Evolutionary conservation across 2,888 invertebrate species (phyloP).

Genomic region (Drosophila picticornis): DNA sequence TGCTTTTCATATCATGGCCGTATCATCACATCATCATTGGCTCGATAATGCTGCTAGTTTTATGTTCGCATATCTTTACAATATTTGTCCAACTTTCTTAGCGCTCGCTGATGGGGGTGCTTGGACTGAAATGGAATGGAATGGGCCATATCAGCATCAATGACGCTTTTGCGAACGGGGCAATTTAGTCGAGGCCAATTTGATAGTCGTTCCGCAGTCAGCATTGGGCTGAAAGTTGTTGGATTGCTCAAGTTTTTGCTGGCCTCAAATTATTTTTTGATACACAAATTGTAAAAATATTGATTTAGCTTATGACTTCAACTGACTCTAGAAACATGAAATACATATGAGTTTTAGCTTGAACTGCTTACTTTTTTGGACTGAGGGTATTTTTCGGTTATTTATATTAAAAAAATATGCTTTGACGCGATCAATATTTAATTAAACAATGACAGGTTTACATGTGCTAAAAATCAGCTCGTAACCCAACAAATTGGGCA

Average conservation of each 20-base stretch:
- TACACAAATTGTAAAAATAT: conserved; percentile 57
- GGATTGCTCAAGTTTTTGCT: conserved; percentile 33
- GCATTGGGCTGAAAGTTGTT: conserved; percentile 29
- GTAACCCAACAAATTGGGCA: neutral
- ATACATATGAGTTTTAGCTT: neutral
- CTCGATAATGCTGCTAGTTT: conserved; percentile 77
- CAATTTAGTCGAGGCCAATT: conserved; percentile 29
- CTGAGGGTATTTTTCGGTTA: neutral
- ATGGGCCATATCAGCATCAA: conserved; percentile 24
- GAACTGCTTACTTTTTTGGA: neutral
- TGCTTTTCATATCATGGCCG: conserved; percentile 70
- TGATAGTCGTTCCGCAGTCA: conserved; percentile 13
- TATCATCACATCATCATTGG: conserved; percentile 82
- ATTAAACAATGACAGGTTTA: conserved; percentile 46
- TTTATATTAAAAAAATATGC: conserved; percentile 1
- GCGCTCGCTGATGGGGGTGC: neutral
- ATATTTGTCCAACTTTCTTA: conserved; percentile 44
- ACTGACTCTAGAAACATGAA: neutral
- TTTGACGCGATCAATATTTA: conserved; percentile 61
- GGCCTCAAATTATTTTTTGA: conserved; percentile 58
- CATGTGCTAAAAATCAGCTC: neutral
- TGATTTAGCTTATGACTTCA: conserved; percentile 48
- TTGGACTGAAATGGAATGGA: neutral
- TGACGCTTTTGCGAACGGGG: conserved; percentile 9
- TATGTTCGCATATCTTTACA: conserved; percentile 64